Evolutionary conservation across 2,888 invertebrate genomes (phyloP), one percentile per base, ranked within the genome.

Genomic region (Andrena hattorfiana): DNA sequence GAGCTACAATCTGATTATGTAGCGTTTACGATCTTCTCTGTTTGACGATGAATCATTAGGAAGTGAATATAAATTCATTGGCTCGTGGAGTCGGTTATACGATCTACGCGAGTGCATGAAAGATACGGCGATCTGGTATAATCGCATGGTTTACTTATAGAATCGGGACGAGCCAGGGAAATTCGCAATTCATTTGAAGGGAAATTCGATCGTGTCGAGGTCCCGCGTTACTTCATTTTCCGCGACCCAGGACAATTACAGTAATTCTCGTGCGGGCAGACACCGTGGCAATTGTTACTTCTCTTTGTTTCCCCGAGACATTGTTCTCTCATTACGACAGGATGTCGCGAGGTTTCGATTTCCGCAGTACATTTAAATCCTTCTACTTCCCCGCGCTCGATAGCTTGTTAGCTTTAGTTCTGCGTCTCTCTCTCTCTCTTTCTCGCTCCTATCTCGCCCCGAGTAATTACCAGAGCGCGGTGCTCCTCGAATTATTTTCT

Each of bases 341-440:
- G 69, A 82, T 79, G 77, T 85, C 76, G 68, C 66, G 69, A 54
- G 85, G 77, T 86, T 87, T 87, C 83, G 82, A 86, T 85, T 87
- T 86, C 85, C 83, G 85, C 64, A 49, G 72, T 82, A 72, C 74
- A 72, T 66, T 85, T 72, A 76, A 86, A 87, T 87, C 85, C 79
- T 85, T 66, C 80, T 59, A 26, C 60, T 71, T 76, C 60, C 60
- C 60, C 60, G 56, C 69, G 69, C 84, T 86, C 84, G 77, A 77
- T 71, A 56, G 30, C 80, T 83, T 85, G 85, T 83, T 87, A 73
- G 77, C 85, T 78, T 80, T 84, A 63, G 72, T 66, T 81, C 63
- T 77, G 48, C 56, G 23, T 35, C 59, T 48, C 62, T 26, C 32
- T 56, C 56, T 48, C 48, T 48, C 62, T 30, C 20, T 56, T 23